Percentiles rank a stretch among this genome's conserved stretches.
Conservation (phyloP, 2,888 invertebrate genomes). For the Pristionchus japonicus region DNA sequence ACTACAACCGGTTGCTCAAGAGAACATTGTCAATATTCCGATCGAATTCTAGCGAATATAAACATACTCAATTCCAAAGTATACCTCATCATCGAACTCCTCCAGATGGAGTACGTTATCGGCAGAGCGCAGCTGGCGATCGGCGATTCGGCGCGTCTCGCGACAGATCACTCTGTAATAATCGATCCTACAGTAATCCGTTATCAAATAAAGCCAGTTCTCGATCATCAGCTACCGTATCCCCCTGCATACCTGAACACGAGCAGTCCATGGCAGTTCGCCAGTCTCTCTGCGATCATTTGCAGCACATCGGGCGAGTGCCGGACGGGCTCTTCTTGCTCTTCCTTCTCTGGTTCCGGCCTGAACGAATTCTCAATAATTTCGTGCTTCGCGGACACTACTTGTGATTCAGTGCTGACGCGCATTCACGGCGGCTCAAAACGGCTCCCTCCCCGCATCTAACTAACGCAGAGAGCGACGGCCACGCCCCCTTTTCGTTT, state of each 20-base stretch:
- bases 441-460: too few species aligned
- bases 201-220: neutral
- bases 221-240: neutral
- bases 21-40: too few species aligned
- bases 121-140: neutral
- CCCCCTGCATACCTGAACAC: slow-evolving; percentile 23
- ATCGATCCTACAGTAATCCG: neutral
- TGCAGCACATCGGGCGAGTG: slow-evolving; percentile 11
- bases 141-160: slow-evolving; percentile 21
- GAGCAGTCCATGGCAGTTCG: neutral
- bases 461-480: too few species aligned
- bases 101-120: slow-evolving; percentile 36
- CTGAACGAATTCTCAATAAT: neutral
- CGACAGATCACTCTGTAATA: neutral
- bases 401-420: neutral
- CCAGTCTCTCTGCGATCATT: neutral
- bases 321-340: neutral
- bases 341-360: neutral
- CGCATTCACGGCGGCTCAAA: too few species aligned
- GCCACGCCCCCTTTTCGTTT: too few species aligned
- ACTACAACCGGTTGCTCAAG: too few species aligned
- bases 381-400: neutral
- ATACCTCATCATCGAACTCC: slow-evolving; percentile 45
- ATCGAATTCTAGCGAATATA: too few species aligned
- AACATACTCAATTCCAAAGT: too few species aligned